phyloP scores from a whole-genome alignment of 2,113 vertebrate genomes.

The Sinocyclocheilus anophthalmus region DNA sequence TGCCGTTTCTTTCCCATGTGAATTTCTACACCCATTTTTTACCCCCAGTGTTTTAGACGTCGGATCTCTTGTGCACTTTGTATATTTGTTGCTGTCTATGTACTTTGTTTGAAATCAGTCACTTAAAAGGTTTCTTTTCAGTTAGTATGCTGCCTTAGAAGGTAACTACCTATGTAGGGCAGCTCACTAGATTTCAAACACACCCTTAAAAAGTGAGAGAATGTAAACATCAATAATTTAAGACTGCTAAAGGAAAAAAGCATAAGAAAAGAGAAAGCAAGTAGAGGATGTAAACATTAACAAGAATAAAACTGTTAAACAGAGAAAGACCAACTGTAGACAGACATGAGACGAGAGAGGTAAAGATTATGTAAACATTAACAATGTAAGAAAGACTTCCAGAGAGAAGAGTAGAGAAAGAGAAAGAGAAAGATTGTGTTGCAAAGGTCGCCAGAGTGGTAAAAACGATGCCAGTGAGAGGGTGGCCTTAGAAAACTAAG shows the following conservation, averaged over 20 bases:
- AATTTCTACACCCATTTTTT: not conserved
- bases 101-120: not conserved
- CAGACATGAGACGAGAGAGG: not conserved
- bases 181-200: not conserved
- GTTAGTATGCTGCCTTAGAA: not conserved
- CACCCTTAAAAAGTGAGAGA: not conserved
- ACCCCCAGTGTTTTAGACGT: not conserved
- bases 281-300: conserved; percentile 21
- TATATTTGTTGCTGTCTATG: not conserved
- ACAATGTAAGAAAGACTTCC: conserved; percentile 58
- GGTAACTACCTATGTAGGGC: not conserved
- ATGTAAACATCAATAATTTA: conserved; percentile 29
- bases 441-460: conserved; percentile 66
- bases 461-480: conserved; percentile 83
- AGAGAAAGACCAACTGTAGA: not conserved
- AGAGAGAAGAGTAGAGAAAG: not conserved
- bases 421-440: conserved; percentile 39
- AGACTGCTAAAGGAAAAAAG: not conserved
- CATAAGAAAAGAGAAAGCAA: not conserved
- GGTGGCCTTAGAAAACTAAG: conserved; percentile 88
- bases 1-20: not conserved
- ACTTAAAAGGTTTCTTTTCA: not conserved
- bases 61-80: not conserved
- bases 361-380: conserved; percentile 42
- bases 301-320: not conserved